These are phyloP conservation scores for Amphipoea oculea DNA, from an alignment of 2,888 invertebrate genomes.

Conservation along the genomic window DNA sequence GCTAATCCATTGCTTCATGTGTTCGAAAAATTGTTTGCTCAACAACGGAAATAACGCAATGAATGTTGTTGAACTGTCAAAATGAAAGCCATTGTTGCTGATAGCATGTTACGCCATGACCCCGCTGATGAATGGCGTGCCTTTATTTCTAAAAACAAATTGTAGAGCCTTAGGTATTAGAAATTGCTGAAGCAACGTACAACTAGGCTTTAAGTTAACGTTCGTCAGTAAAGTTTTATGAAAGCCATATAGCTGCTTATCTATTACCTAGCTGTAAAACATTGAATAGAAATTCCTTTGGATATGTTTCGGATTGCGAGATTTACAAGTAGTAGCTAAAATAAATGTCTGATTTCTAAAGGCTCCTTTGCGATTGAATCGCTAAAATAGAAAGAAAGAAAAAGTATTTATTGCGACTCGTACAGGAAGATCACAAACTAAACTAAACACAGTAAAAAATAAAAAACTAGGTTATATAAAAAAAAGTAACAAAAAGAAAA, in stretches of 20 bases:
- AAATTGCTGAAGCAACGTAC: conserved; percentile 23
- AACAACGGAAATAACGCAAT: no score
- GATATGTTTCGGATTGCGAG: conserved; percentile 6
- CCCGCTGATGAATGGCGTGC: background rate
- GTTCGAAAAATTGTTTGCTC: no score
- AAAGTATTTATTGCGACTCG: no score
- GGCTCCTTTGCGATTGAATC: background rate
- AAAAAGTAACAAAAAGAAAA: no score
- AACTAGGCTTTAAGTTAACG: conserved; percentile 29
- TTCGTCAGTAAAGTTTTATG: conserved; percentile 55
- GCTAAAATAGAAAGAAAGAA: no score
- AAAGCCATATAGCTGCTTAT: conserved; percentile 31
- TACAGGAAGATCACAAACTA: no score
- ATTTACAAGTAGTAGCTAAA: background rate
- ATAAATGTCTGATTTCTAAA: background rate
- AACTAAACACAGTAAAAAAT: no score
- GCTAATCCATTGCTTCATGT: no score
- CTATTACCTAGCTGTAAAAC: conserved; percentile 48
- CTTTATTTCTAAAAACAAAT: background rate
- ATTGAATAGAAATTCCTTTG: conserved; percentile 49
- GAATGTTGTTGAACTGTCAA: no score
- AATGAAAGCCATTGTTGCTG: no score
- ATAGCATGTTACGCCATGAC: no score
- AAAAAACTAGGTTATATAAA: no score
- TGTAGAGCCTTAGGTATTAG: background rate